phyloP scores from a whole-genome alignment of 2,113 vertebrate genomes.

The Recurvirostra avosetta region DNA sequence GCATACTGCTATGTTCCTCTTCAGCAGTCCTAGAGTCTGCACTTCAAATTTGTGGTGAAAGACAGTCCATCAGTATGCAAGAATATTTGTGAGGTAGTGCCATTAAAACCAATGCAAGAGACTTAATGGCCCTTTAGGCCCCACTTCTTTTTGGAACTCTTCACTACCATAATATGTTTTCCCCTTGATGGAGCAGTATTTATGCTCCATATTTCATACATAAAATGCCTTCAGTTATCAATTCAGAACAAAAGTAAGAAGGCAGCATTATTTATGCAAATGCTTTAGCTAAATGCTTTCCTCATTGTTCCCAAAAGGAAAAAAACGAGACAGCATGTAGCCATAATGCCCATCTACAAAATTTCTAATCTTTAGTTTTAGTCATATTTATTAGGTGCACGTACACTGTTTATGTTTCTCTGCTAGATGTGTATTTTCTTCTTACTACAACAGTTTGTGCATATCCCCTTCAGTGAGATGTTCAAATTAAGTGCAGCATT shows the following conservation, averaged over 20 bases:
- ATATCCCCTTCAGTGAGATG: not conserved
- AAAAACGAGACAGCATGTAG: not conserved
- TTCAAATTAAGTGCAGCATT: not conserved
- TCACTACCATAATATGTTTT: not conserved
- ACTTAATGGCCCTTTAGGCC: constrained; percentile 8
- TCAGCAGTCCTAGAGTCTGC: not conserved
- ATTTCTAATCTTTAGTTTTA: not conserved
- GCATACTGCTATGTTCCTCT: not conserved
- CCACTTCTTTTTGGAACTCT: not conserved
- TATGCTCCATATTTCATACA: not conserved
- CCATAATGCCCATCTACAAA: not conserved
- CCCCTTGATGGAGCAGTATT: not conserved
- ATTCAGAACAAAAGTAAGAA: not conserved
- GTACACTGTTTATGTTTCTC: not conserved
- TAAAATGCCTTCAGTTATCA: not conserved
- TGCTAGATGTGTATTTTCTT: not conserved
- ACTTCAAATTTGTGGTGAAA: not conserved
- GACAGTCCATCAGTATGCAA: not conserved
- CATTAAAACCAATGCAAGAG: not conserved
- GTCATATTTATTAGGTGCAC: not conserved
- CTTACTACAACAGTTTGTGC: not conserved
- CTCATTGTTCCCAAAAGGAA: constrained; percentile 1
- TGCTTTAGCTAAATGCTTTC: constrained; percentile 30
- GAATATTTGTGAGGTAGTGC: not conserved
- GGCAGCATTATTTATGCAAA: not conserved